phyloP scores from a whole-genome alignment of 1,140 invertebrate genomes.

The Wasmannia auropunctata region DNA sequence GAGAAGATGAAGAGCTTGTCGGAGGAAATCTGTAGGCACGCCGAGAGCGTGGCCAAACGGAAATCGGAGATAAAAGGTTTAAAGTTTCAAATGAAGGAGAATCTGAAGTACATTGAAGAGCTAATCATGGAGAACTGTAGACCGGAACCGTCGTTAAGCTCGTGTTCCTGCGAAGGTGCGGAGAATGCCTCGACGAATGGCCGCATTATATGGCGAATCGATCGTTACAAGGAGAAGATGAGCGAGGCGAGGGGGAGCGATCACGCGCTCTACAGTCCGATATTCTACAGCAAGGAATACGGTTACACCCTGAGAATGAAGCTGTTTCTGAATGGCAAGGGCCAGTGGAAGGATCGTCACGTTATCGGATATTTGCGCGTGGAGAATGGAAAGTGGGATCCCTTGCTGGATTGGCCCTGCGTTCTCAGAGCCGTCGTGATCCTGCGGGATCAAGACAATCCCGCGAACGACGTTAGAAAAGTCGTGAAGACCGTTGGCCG shows the following conservation, averaged over 20 bases:
- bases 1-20: conserved; percentile 67
- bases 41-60: conserved; percentile 38
- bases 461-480: conserved; percentile 84
- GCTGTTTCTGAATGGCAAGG: conserved; percentile 89
- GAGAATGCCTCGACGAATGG: conserved; percentile 80
- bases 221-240: conserved; percentile 88
- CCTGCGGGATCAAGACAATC: conserved; percentile 87
- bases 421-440: conserved; percentile 87
- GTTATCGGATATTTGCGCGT: conserved; percentile 88
- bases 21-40: conserved; percentile 46
- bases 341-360: conserved; percentile 90
- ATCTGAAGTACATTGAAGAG: conserved; percentile 72
- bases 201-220: conserved; percentile 89
- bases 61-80: conserved; percentile 65
- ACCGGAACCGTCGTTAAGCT: background rate
- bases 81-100: conserved; percentile 74
- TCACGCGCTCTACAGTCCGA: conserved; percentile 87
- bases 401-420: conserved; percentile 89
- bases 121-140: conserved; percentile 55
- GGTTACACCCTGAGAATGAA: conserved; percentile 90
- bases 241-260: conserved; percentile 88
- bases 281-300: conserved; percentile 89
- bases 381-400: conserved; percentile 89
- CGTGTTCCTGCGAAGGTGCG: conserved; percentile 10
- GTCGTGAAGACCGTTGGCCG: conserved; percentile 84